phyloP scores from a whole-genome alignment of 1,140 invertebrate genomes.

The Pseudomyrmex pallidus region DNA sequence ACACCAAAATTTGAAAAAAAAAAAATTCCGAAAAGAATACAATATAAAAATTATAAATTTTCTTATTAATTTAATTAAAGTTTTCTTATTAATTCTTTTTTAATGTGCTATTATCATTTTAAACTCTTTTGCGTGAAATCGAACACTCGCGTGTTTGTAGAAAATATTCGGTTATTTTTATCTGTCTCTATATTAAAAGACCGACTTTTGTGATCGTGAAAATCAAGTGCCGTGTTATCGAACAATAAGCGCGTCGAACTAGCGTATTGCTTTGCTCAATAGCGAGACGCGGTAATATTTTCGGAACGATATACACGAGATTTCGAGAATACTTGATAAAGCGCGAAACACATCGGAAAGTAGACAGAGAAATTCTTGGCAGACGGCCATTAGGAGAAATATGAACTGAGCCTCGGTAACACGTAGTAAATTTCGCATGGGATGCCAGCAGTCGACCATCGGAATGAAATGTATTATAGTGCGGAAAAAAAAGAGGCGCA shows the following conservation, averaged over 20 bases:
- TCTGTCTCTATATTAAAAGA: too few relatives aligned
- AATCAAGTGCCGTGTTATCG: background rate
- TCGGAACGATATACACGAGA: constrained; percentile 26
- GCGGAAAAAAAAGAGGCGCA: background rate
- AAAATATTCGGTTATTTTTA: too few relatives aligned
- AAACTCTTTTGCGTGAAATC: too few relatives aligned
- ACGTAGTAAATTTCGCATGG: constrained; percentile 41
- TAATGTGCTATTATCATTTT: too few relatives aligned
- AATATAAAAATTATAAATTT: too few relatives aligned
- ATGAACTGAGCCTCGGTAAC: constrained; percentile 52
- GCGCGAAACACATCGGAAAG: constrained; percentile 53
- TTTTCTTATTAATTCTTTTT: too few relatives aligned
- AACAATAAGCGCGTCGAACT: background rate
- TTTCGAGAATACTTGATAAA: constrained; percentile 54
- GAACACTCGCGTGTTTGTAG: too few relatives aligned
- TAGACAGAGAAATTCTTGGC: constrained; percentile 61
- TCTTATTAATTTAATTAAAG: too few relatives aligned
- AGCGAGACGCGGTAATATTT: constrained; percentile 26
- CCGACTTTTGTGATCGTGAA: background rate
- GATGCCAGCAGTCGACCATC: constrained; percentile 1
- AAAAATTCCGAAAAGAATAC: too few relatives aligned
- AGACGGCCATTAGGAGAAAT: constrained; percentile 60
- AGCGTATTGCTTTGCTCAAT: constrained; percentile 19
- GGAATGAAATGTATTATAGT: constrained; percentile 3
- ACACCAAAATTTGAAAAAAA: too few relatives aligned